Evolutionary conservation across 30 jellyfish, hydroid and myxozoan species (phyloP).

Genomic region (Sanderia malayensis): DNA sequence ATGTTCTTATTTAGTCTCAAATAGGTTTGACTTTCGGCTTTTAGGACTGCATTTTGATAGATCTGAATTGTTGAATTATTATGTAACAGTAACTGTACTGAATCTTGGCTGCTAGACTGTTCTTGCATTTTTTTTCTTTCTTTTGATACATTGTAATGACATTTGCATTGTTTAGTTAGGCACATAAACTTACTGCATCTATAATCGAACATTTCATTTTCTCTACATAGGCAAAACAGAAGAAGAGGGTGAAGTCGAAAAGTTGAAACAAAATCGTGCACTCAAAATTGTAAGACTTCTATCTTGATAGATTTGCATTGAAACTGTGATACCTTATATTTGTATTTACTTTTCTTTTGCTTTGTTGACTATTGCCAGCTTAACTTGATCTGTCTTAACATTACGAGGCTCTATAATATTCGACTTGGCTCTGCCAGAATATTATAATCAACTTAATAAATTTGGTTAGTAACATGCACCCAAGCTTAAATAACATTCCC

Average conservation of each 20-base stretch:
- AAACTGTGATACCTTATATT: no score
- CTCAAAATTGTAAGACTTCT: not conserved
- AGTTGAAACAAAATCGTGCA: not conserved
- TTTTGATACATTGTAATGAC: not conserved
- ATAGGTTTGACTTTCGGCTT: no score
- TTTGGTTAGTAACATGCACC: no score
- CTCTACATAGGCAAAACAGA: not conserved
- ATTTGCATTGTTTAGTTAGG: not conserved
- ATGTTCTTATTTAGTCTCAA: no score
- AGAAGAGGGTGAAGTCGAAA: conserved; percentile 2
- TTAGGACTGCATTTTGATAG: no score
- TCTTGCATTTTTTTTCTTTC: not conserved
- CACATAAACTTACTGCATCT: not conserved
- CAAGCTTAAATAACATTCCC: no score
- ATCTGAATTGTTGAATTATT: not conserved
- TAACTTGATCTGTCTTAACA: no score
- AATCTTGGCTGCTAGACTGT: not conserved
- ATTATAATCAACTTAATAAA: no score
- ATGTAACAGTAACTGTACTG: not conserved
- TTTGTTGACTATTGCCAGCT: no score
- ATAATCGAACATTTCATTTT: not conserved
- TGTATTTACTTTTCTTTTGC: no score
- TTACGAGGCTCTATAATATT: no score
- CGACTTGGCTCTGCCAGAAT: no score
- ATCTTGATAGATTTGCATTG: not conserved